Base-by-base conservation (phyloP, 2,888 invertebrate species). In the Himalopsyche tibetana region DNA sequence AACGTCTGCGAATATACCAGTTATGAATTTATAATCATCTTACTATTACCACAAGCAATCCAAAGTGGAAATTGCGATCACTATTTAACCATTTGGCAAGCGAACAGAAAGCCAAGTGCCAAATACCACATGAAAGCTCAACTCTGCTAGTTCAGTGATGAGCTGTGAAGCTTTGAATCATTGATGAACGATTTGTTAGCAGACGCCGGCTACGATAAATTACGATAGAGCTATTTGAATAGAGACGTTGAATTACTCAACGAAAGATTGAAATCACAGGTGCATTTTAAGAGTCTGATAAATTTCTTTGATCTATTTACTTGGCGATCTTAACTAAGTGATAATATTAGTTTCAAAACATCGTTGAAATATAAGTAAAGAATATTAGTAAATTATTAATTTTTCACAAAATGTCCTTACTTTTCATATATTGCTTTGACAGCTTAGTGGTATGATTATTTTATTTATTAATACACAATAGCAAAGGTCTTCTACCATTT, bases 141-240 rank as follows among this genome's bases (percentile, higher is more conserved):
- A 51, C 15, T 51, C 51, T 51, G 15, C 51, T 51, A 51, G 63
- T 19, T 63, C 63, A 63, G 63, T 63, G 63, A 63, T 63, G 63
- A 63, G 63, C 19, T 19, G n/a, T 28, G 28, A 28, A 63, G 19
- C 63, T 63, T 63, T 63, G 63, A 63, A 63, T 63, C 63, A 63
- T 63, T 63, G 63, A 63, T 63, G 63, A 63, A 63, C 63, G 63
- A 63, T 63, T 63, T 63, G 63, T 63, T 63, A 63, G 19, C 51
- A 51, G 28, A 63, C n/a, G 63, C 19, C 5, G 19, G 63, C 63
- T 19, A 28, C n/a, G 19, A 63, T 63, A 63, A 63, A 63, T 63
- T 63, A 63, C 19, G 63, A 63, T 63, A 19, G 9, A 8, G 63
- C 19, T 63, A n/a, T 63, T 19, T 63, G 63, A 63, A 63, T 63